Evolutionary conservation across 2,888 invertebrate genomes (phyloP).

Genomic region (Imbricaverruca yamaguchii): DNA sequence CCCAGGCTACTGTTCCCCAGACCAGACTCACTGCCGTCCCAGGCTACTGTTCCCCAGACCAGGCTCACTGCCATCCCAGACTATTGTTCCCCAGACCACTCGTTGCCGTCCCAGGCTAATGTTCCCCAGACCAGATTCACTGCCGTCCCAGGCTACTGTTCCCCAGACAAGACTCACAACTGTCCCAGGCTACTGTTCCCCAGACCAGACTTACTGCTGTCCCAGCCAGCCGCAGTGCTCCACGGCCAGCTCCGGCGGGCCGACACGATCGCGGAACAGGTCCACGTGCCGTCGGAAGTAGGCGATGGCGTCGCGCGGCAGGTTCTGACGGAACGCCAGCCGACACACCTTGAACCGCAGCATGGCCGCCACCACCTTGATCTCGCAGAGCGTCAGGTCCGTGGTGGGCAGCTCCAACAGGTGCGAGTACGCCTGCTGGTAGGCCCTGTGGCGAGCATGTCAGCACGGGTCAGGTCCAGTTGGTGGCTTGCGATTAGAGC

Average conservation of each 20-base stretch:
- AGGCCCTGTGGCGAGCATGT: slow-evolving; percentile 43
- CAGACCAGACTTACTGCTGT: slow-evolving; percentile 60
- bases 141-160: no score
- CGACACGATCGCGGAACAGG: slow-evolving; percentile 51
- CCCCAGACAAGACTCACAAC: no score
- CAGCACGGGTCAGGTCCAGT: not conserved
- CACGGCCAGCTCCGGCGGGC: slow-evolving; percentile 76
- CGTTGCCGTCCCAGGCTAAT: no score
- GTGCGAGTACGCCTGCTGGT: slow-evolving; percentile 77
- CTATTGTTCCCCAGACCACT: no score
- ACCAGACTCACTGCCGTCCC: no score
- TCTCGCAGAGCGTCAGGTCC: slow-evolving; percentile 85
- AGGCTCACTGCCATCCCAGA: no score
- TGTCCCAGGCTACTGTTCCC: no score
- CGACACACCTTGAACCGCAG: slow-evolving; percentile 93
- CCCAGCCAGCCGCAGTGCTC: slow-evolving; percentile 95
- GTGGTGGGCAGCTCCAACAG: slow-evolving; percentile 78
- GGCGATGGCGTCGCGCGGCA: slow-evolving; percentile 87
- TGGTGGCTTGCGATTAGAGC: not conserved
- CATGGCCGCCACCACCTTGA: slow-evolving; percentile 88
- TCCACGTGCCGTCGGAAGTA: slow-evolving; percentile 81
- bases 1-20: no score
- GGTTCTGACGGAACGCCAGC: slow-evolving; percentile 76
- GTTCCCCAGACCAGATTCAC: no score
- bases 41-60: no score